A percentile compares a stretch with the other conserved stretches of the same genome.
Evolutionary conservation across 2,888 invertebrate species (phyloP).

Genomic region (Anorthoa munda): DNA sequence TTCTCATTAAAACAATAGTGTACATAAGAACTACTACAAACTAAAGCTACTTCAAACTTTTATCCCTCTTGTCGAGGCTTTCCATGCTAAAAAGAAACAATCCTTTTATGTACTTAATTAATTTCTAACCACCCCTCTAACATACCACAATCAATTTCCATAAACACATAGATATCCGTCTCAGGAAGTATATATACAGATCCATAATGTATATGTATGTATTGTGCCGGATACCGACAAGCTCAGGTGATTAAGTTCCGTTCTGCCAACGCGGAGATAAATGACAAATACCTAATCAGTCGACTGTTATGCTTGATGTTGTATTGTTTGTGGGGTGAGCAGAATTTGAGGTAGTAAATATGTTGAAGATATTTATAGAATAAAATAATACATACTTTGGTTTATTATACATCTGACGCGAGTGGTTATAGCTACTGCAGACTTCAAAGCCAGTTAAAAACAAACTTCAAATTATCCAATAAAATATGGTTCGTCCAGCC

Average conservation of each 20-base stretch:
- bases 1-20: no score
- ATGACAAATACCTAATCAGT: constrained; percentile 59
- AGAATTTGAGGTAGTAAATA: neutral
- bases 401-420: neutral
- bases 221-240: constrained; percentile 58
- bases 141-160: constrained; percentile 42
- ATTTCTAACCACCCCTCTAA: neutral
- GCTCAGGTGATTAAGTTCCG: constrained; percentile 64
- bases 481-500: no score
- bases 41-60: no score
- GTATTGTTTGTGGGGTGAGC: constrained; percentile 6
- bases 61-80: no score
- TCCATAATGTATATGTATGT: constrained; percentile 28
- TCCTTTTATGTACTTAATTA: neutral
- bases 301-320: constrained; percentile 34
- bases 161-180: constrained; percentile 53
- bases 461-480: no score
- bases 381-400: neutral
- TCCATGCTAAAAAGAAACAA: neutral
- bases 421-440: neutral
- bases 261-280: constrained; percentile 57
- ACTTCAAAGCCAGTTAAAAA: no score
- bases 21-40: no score
- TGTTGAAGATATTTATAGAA: neutral
- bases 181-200: constrained; percentile 22